Percentiles rank a stretch among this genome's conserved stretches.
These are phyloP conservation scores for Psittacus erithacus DNA, from an alignment of 2,113 vertebrate species.

Conservation along the genomic window DNA sequence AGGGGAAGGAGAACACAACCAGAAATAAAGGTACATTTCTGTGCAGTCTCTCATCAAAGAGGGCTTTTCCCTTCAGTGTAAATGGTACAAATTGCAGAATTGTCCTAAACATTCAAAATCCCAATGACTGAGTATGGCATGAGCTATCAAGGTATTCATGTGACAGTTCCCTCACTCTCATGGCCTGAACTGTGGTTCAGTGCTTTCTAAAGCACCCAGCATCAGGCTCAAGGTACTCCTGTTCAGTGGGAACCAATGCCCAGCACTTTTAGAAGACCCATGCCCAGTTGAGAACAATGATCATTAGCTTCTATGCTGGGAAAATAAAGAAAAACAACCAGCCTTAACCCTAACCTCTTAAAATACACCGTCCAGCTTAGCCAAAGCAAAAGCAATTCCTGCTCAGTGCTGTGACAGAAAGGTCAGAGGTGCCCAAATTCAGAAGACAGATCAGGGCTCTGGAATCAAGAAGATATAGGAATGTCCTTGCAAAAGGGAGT, in stretches of 20 bases:
- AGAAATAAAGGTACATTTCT: neutral
- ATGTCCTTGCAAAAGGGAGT: neutral
- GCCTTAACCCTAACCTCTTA: neutral
- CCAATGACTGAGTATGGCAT: rapidly evolving
- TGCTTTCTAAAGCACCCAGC: neutral
- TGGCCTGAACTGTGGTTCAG: neutral
- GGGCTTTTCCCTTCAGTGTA: neutral
- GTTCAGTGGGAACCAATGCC: neutral
- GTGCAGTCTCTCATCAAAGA: neutral
- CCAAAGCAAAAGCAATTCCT: neutral
- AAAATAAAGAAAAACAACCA: neutral
- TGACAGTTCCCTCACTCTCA: neutral
- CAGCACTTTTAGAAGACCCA: neutral
- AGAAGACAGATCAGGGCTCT: neutral
- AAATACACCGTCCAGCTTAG: neutral
- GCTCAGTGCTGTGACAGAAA: neutral
- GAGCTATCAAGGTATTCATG: neutral
- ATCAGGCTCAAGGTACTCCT: neutral
- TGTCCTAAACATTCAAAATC: rapidly evolving
- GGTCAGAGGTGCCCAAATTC: neutral
- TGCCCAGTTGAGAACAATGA: neutral
- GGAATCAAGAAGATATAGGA: neutral
- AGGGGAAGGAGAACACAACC: neutral
- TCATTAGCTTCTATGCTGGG: neutral
- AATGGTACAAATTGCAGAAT: neutral